Evolutionary conservation across 2,113 vertebrate species (phyloP).

Genomic region (Rhombomys opimus): DNA sequence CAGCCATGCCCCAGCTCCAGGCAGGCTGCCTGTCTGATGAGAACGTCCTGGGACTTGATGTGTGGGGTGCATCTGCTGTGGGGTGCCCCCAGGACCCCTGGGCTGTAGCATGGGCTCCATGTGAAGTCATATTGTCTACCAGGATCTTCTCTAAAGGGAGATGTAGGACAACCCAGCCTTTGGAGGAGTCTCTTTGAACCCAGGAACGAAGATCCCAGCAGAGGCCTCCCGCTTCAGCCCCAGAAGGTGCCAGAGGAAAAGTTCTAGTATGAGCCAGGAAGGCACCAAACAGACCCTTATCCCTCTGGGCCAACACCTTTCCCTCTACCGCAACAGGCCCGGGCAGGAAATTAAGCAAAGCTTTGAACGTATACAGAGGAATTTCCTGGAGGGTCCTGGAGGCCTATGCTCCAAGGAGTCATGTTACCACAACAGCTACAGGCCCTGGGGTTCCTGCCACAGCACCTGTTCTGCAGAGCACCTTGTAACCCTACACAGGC

Average conservation of each 20-base stretch:
- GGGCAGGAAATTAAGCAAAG: slow-evolving; percentile 37
- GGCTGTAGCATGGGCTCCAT: fast-evolving
- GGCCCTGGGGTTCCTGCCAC: not conserved
- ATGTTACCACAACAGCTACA: not conserved
- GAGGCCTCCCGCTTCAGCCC: not conserved
- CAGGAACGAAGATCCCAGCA: not conserved
- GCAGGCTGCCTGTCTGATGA: slow-evolving; percentile 49
- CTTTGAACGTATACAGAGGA: not conserved
- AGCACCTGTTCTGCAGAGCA: not conserved
- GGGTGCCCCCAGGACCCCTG: not conserved
- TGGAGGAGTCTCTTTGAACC: no score
- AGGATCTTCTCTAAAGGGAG: not conserved
- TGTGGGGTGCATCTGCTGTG: not conserved
- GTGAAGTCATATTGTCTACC: not conserved
- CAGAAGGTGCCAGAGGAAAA: not conserved
- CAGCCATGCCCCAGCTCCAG: slow-evolving; percentile 44
- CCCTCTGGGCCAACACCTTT: not conserved
- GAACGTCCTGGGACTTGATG: not conserved
- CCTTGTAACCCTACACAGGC: not conserved
- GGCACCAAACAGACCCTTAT: not conserved
- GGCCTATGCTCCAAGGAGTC: not conserved
- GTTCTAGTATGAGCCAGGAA: not conserved
- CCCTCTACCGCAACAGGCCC: not conserved
- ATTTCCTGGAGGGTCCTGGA: not conserved
- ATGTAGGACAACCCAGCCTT: not conserved